These are phyloP conservation scores for Bombus consobrinus DNA, from an alignment of 1,140 invertebrate genomes.

Conservation along the genomic window DNA sequence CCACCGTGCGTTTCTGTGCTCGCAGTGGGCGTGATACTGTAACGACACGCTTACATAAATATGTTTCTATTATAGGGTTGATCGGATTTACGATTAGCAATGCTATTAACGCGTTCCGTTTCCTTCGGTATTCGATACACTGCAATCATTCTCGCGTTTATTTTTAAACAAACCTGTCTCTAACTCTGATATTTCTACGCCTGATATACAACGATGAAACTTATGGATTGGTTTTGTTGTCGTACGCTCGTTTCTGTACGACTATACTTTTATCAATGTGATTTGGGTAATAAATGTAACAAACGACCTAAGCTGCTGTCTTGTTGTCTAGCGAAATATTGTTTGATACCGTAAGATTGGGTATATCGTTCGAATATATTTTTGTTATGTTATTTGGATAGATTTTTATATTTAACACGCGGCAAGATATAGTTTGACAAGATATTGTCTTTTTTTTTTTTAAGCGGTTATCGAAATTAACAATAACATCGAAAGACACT, in stretches of 20 bases:
- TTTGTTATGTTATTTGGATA: not conserved
- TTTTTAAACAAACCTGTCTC: not conserved
- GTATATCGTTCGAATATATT: not conserved
- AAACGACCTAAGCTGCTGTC: not conserved
- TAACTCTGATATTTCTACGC: not conserved
- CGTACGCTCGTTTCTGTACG: not conserved
- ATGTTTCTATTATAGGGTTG: slow-evolving; percentile 54
- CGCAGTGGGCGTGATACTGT: slow-evolving; percentile 55
- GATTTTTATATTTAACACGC: not conserved
- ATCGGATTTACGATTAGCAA: slow-evolving; percentile 57
- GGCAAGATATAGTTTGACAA: not conserved
- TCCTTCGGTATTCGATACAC: slow-evolving; percentile 20
- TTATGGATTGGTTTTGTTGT: not conserved
- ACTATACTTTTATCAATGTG: not conserved
- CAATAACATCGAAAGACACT: too few relatives aligned
- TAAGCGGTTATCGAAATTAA: too few relatives aligned
- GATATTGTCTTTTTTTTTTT: too few relatives aligned
- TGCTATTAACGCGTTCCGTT: slow-evolving; percentile 27
- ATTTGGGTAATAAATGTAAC: not conserved
- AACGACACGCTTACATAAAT: slow-evolving; percentile 61
- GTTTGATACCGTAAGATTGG: too few relatives aligned
- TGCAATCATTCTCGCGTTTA: not conserved
- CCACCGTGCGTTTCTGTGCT: slow-evolving; percentile 51
- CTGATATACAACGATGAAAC: not conserved
- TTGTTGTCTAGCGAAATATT: not conserved